Evolutionary conservation across 1,140 invertebrate genomes (phyloP).

Genomic region (Achatina immaculata): DNA sequence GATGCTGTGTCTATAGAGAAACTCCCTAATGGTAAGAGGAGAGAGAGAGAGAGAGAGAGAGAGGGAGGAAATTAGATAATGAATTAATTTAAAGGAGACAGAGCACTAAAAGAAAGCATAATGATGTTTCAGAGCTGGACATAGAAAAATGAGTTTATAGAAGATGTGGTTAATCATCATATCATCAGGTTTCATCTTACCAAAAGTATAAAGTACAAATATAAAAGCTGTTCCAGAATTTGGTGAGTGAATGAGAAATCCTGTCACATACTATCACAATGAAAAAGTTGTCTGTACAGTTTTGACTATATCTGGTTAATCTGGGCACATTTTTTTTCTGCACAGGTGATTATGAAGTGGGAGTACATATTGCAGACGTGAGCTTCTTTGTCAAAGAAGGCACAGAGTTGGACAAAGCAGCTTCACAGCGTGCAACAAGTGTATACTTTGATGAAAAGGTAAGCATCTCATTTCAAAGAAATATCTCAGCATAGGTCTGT

Average conservation of each 20-base stretch:
- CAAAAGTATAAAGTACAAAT: too few relatives aligned
- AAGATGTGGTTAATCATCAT: too few relatives aligned
- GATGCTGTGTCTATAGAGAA: neutral
- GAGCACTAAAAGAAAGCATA: neutral
- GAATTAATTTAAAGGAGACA: neutral
- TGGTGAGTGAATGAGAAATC: too few relatives aligned
- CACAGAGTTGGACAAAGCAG: slow-evolving; percentile 80
- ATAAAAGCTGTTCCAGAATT: too few relatives aligned
- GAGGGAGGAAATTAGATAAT: neutral
- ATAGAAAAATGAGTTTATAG: too few relatives aligned
- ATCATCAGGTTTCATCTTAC: too few relatives aligned
- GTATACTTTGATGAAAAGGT: slow-evolving; percentile 88
- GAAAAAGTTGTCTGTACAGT: too few relatives aligned
- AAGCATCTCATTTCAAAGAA: slow-evolving; percentile 9
- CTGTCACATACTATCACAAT: too few relatives aligned
- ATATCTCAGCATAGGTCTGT: neutral
- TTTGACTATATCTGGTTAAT: too few relatives aligned
- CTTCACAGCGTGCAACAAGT: slow-evolving; percentile 83
- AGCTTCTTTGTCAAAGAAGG: slow-evolving; percentile 83
- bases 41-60: neutral
- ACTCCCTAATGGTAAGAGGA: neutral
- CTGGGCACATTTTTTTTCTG: too few relatives aligned
- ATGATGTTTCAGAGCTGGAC: too few relatives aligned
- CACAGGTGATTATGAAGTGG: slow-evolving; percentile 77
- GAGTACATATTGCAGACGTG: slow-evolving; percentile 95